A percentile compares a stretch with the other conserved stretches of the same genome.
Conservation (phyloP, 2,888 invertebrate species). For the Julus scandinavius region DNA sequence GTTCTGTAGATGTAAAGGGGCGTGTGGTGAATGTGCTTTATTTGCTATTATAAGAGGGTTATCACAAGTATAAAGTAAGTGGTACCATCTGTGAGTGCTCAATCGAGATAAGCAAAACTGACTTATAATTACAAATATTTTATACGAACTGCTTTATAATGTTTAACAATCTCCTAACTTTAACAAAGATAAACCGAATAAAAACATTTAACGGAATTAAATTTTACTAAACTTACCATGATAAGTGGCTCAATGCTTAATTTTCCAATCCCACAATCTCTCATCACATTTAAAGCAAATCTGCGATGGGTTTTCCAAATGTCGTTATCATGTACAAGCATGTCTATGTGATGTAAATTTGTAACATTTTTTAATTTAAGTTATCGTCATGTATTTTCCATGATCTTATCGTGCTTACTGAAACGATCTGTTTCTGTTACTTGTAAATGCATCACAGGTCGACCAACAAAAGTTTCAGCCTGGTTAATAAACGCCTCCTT, state of each 20-base stretch:
- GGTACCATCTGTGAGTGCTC: no score
- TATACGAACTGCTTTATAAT: no score
- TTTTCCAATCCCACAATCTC: conserved; percentile 50
- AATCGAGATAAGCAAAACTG: no score
- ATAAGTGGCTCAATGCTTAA: conserved; percentile 39
- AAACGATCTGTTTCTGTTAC: background rate
- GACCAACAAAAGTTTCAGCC: background rate
- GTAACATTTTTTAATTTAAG: background rate
- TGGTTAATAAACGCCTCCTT: conserved; percentile 45
- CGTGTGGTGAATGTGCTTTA: no score
- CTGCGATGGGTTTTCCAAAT: conserved; percentile 50
- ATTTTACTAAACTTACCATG: background rate
- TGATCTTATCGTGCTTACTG: background rate
- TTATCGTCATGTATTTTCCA: background rate
- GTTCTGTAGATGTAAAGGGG: no score
- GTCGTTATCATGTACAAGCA: background rate
- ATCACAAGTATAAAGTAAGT: no score
- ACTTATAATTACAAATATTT: no score
- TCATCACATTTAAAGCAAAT: conserved; percentile 30
- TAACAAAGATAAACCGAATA: no score
- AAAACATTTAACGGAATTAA: no score
- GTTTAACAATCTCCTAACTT: no score
- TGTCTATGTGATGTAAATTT: background rate
- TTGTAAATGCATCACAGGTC: background rate
- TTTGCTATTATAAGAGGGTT: no score